These are phyloP conservation scores for Cabera pusaria DNA, from an alignment of 2,888 invertebrate genomes.

Conservation along the genomic window DNA sequence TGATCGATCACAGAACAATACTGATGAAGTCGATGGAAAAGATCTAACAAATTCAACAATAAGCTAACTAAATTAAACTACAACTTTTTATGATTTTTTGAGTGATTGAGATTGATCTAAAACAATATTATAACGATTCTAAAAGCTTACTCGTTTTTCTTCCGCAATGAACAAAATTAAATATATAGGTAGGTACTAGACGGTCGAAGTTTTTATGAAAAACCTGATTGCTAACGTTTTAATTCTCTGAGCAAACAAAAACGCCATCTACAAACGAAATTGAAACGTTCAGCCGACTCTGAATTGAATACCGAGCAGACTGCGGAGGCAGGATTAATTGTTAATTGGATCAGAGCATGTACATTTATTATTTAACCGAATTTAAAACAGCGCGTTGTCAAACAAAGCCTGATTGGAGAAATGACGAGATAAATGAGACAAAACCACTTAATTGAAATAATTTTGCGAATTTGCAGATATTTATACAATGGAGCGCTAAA, in stretches of 20 bases:
- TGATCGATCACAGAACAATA: too few relatives aligned
- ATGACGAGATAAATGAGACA: conserved; percentile 42
- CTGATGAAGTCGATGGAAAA: too few relatives aligned
- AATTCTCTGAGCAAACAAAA: conserved; percentile 64
- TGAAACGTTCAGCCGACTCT: conserved; percentile 59
- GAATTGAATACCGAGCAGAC: conserved; percentile 61
- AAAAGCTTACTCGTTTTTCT: too few relatives aligned
- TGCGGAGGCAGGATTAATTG: conserved; percentile 65
- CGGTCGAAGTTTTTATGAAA: conserved; percentile 41
- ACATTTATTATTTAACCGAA: conserved; percentile 60
- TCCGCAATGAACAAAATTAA: too few relatives aligned
- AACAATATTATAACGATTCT: too few relatives aligned
- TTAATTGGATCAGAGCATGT: conserved; percentile 68
- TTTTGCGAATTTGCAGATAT: conserved; percentile 23
- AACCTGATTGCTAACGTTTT: conserved; percentile 60
- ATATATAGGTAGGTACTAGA: too few relatives aligned
- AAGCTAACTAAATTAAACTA: too few relatives aligned
- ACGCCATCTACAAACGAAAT: conserved; percentile 60
- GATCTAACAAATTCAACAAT: too few relatives aligned
- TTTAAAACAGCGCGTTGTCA: conserved; percentile 51
- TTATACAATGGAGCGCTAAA: conserved; percentile 29
- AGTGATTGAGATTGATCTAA: too few relatives aligned
- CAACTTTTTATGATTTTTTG: too few relatives aligned
- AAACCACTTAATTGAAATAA: conserved; percentile 29
- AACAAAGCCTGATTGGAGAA: conserved; percentile 50